A percentile compares a stretch with the other conserved stretches of the same genome.
Conservation (phyloP, 2,113 vertebrate genomes). For the Rhinolophus ferrumequinum region DNA sequence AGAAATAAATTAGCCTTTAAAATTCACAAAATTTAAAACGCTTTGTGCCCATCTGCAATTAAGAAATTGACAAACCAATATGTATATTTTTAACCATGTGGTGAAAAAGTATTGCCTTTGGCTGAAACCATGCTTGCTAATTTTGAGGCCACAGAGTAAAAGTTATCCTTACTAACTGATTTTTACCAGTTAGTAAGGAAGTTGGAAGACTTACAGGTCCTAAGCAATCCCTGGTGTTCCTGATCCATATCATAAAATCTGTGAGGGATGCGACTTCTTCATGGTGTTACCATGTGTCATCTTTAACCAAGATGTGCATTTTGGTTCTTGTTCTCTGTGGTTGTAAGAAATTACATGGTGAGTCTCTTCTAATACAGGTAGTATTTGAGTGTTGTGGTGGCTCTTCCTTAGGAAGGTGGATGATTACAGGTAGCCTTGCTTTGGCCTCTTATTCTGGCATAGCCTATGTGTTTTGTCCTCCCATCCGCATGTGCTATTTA, state of each 20-base stretch:
- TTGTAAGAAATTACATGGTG: neutral
- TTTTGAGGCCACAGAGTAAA: conserved; percentile 33
- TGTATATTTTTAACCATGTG: neutral
- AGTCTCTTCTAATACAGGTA: neutral
- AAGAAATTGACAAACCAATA: neutral
- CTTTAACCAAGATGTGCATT: neutral
- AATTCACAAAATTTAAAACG: neutral
- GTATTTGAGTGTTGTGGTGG: neutral
- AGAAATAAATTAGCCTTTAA: neutral
- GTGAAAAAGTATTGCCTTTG: neutral
- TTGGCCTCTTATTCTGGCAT: neutral
- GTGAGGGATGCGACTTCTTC: neutral
- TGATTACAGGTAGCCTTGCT: neutral
- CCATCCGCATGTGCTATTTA: neutral
- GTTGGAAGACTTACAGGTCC: neutral
- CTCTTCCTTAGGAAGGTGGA: neutral
- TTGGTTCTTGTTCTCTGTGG: neutral
- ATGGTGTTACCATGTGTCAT: neutral
- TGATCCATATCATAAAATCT: neutral
- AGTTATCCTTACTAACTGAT: neutral
- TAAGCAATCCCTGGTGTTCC: neutral
- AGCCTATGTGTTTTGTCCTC: neutral
- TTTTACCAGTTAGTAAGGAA: neutral
- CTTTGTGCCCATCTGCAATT: neutral
- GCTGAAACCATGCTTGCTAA: neutral